phyloP scores from a whole-genome alignment of 2,113 vertebrate species.

The Anhinga rufa region DNA sequence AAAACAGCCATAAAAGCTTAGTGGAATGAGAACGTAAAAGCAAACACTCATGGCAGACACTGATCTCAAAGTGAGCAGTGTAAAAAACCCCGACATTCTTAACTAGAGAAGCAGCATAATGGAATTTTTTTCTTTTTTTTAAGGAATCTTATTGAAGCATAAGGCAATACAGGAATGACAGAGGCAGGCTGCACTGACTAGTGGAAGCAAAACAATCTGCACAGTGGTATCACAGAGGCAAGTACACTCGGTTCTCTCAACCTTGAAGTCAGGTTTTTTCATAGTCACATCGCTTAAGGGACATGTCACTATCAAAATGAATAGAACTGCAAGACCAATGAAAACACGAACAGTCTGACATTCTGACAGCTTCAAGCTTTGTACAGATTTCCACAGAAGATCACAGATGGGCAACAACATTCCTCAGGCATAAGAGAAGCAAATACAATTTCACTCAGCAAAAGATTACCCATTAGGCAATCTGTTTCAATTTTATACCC shows the following conservation, averaged over 20 bases:
- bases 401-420: not conserved
- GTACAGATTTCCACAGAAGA: not conserved
- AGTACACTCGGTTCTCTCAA: not conserved
- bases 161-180: constrained; percentile 47
- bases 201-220: not conserved
- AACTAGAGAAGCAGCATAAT: not conserved
- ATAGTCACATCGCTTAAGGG: not conserved
- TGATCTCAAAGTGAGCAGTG: not conserved
- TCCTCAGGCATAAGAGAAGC: not conserved
- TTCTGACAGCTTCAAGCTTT: not conserved
- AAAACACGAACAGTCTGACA: not conserved
- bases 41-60: not conserved
- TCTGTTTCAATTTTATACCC: not conserved
- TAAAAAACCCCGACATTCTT: not conserved
- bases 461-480: not conserved
- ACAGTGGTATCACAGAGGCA: not conserved
- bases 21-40: not conserved
- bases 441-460: not conserved
- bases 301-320: not conserved
- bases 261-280: not conserved
- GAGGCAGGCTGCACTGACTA: not conserved
- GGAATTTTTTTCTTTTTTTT: not conserved
- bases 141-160: not conserved
- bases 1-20: not conserved
- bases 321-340: not conserved